A percentile compares a stretch with the other conserved stretches of the same genome.
These are phyloP conservation scores for Heloderma charlesbogerti DNA, from an alignment of 2,113 vertebrate genomes.

Conservation along the genomic window DNA sequence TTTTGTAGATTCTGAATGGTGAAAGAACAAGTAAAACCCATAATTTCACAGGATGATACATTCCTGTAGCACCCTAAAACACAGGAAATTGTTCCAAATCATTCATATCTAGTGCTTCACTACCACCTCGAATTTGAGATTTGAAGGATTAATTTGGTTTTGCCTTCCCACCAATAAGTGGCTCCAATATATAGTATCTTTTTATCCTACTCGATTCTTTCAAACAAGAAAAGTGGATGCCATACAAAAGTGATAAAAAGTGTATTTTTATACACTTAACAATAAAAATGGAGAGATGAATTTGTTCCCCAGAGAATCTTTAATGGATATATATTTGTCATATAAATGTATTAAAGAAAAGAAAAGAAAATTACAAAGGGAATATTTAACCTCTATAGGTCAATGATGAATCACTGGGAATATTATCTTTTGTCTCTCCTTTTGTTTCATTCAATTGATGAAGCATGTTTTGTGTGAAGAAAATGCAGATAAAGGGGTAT, in stretches of 20 bases:
- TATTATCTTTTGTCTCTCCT: slow-evolving; percentile 28
- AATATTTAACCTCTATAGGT: slow-evolving; percentile 14
- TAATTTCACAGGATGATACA: neutral
- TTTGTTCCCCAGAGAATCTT: neutral
- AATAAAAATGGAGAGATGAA: neutral
- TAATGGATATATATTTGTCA: neutral
- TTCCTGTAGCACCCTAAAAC: neutral
- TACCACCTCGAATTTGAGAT: neutral
- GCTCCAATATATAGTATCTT: neutral
- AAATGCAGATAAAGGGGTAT: slow-evolving; percentile 29
- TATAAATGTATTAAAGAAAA: neutral
- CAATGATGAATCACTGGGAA: slow-evolving; percentile 13
- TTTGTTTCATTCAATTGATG: slow-evolving; percentile 23
- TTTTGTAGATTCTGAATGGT: neutral
- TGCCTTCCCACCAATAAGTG: neutral
- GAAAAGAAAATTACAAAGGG: neutral
- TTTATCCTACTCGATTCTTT: neutral
- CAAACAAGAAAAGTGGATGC: neutral
- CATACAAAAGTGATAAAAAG: neutral
- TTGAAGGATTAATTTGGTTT: neutral
- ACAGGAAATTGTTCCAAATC: neutral
- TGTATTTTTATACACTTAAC: neutral
- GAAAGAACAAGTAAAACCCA: neutral
- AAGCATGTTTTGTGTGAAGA: slow-evolving; percentile 16
- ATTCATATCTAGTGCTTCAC: neutral